Evolutionary conservation across 2,797 vertebrate species (phyloP).

Genomic region (Melanotaenia trifasciata): DNA sequence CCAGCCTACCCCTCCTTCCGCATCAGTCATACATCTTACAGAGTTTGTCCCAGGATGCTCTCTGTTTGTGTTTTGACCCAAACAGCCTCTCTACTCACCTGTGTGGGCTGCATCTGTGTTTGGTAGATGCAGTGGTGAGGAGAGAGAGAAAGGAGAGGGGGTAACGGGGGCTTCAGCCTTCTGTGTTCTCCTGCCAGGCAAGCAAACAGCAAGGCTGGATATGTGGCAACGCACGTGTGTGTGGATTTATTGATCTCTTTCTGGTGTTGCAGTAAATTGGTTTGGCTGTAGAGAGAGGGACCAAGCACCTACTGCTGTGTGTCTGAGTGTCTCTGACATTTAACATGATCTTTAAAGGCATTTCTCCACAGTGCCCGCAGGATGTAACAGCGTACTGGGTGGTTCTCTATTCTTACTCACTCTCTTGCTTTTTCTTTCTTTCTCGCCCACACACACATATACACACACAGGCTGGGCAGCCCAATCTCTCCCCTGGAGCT

Average conservation of each 20-base stretch:
- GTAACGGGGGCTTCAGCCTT: constrained; percentile 44
- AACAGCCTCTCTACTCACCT: constrained; percentile 72
- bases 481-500: constrained; percentile 60
- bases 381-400: constrained; percentile 81
- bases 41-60: constrained; percentile 68
- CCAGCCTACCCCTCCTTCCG: constrained; percentile 39
- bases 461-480: constrained; percentile 40
- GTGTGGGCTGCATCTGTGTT: constrained; percentile 72
- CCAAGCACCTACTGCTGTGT: constrained; percentile 81
- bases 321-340: constrained; percentile 88
- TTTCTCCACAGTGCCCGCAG: constrained; percentile 84
- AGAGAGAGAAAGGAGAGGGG: constrained; percentile 9
- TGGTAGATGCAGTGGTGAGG: constrained; percentile 39
- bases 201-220: constrained; percentile 62
- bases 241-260: constrained; percentile 76
- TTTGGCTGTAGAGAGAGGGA: constrained; percentile 81
- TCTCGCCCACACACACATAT: constrained; percentile 14
- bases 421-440: constrained; percentile 56
- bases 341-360: constrained; percentile 89
- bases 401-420: constrained; percentile 68
- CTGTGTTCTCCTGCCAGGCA: constrained; percentile 73
- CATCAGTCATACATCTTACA: constrained; percentile 59
- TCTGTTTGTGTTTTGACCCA: constrained; percentile 74
- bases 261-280: constrained; percentile 84
- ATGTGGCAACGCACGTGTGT: constrained; percentile 54